Conservation (phyloP, 2,113 vertebrate species). For the Dicrurus megarhynchus region DNA sequence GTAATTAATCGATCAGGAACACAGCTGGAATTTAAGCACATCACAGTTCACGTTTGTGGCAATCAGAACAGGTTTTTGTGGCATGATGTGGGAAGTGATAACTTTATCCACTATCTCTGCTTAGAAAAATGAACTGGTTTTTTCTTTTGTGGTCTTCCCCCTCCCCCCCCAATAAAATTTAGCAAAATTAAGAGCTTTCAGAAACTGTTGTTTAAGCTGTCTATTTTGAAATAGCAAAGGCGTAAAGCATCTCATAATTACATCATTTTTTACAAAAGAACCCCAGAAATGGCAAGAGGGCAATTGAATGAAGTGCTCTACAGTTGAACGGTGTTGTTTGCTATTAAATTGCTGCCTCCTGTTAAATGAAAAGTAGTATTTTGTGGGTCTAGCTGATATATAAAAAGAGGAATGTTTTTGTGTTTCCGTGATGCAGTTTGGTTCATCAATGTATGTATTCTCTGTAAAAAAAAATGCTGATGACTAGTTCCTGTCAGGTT, state of each 20-base stretch:
- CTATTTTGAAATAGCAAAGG: background rate
- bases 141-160: background rate
- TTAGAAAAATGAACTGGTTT: background rate
- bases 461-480: background rate
- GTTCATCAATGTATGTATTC: background rate
- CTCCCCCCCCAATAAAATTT: background rate
- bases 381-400: background rate
- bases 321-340: background rate
- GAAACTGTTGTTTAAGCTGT: background rate
- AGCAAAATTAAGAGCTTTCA: background rate
- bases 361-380: background rate
- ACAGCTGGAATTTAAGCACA: background rate
- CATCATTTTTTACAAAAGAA: background rate
- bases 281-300: background rate
- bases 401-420: background rate
- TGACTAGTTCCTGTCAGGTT: background rate
- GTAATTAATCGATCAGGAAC: background rate
- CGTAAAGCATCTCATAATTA: background rate
- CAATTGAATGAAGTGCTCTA: rapidly evolving
- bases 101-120: background rate
- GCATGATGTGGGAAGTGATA: background rate
- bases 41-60: background rate
- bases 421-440: background rate
- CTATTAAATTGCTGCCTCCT: background rate
- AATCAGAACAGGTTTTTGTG: background rate